Evolutionary conservation across 2,888 invertebrate species (phyloP).

Genomic region (Stenodera caucasica): DNA sequence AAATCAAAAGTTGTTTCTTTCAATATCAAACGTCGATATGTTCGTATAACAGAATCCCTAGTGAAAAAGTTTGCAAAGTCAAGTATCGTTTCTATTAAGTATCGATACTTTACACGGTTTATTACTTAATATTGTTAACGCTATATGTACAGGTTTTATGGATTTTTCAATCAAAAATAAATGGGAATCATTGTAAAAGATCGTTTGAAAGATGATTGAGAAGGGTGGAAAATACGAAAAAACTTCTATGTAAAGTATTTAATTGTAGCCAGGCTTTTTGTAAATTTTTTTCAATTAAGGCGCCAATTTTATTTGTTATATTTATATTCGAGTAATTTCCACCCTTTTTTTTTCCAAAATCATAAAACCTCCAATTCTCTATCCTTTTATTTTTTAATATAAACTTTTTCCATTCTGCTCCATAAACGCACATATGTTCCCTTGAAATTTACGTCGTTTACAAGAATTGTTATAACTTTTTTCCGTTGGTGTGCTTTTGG

Average conservation of each 20-base stretch:
- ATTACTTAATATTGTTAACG: not conserved
- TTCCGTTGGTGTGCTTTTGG: too few species aligned
- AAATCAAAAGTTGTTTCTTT: not conserved
- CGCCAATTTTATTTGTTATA: too few species aligned
- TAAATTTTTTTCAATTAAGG: too few species aligned
- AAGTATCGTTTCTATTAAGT: not conserved
- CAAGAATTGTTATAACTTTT: too few species aligned
- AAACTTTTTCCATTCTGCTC: too few species aligned
- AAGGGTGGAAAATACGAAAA: not conserved
- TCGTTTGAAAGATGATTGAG: not conserved
- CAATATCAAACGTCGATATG: not conserved
- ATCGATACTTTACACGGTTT: conserved; percentile 3
- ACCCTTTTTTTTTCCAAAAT: too few species aligned
- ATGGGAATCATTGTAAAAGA: not conserved
- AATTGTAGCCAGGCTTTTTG: not conserved
- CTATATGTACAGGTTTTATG: not conserved
- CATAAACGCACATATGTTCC: too few species aligned
- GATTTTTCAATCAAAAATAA: too few species aligned
- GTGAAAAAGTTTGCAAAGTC: not conserved
- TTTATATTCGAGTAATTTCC: too few species aligned
- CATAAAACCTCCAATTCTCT: too few species aligned
- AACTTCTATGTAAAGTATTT: not conserved
- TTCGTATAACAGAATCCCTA: not conserved
- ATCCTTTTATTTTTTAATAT: too few species aligned
- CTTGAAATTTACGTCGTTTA: too few species aligned